Evolutionary conservation across 2,888 invertebrate species (phyloP).

Genomic region (Habrosyne pyritoides): DNA sequence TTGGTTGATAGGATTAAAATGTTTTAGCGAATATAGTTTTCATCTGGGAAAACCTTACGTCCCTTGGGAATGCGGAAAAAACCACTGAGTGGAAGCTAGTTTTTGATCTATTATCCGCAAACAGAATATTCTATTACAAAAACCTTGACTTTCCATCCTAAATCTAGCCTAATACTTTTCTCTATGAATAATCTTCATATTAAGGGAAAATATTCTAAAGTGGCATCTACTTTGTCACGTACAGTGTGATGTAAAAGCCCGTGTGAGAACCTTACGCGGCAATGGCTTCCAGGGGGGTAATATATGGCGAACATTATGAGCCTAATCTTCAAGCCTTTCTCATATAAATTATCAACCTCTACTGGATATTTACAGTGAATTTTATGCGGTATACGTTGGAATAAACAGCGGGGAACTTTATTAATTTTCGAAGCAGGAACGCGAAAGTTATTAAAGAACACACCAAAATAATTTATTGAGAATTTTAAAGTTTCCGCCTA

Average conservation of each 20-base stretch:
- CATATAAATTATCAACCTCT: conserved; percentile 66
- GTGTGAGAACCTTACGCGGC: conserved; percentile 17
- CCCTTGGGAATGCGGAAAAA: too few species aligned
- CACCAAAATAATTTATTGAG: neutral
- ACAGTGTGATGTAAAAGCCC: conserved; percentile 21
- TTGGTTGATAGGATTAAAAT: too few species aligned
- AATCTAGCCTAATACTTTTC: neutral
- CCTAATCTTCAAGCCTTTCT: conserved; percentile 73
- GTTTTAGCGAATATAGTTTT: too few species aligned
- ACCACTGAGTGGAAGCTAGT: too few species aligned
- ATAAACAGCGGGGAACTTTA: conserved; percentile 45
- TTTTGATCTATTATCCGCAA: conserved; percentile 21
- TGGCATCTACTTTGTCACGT: conserved; percentile 26
- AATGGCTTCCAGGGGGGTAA: conserved; percentile 51
- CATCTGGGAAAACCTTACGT: too few species aligned
- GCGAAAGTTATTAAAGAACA: neutral
- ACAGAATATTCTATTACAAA: neutral
- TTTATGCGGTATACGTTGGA: conserved; percentile 47
- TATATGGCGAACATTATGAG: conserved; percentile 68
- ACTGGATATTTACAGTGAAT: conserved; percentile 45
- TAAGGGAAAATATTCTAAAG: conserved; percentile 22
- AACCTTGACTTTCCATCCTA: too few species aligned
- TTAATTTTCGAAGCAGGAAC: conserved; percentile 13
- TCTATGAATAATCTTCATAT: conserved; percentile 21
- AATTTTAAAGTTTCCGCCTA: neutral